phyloP scores from a whole-genome alignment of 1,140 invertebrate genomes.

The Sitobion miscanthi region DNA sequence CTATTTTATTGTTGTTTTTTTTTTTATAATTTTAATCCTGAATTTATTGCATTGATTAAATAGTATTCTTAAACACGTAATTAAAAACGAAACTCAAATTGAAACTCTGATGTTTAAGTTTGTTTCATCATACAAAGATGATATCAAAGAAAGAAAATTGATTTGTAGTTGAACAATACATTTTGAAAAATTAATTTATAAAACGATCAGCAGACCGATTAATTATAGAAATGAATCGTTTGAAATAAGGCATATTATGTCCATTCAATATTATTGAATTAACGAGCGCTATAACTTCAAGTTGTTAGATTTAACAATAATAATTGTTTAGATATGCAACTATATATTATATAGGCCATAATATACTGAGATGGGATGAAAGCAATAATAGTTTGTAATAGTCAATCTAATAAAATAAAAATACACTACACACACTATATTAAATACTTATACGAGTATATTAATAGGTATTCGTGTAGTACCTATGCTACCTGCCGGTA shows the following conservation, averaged over 20 bases:
- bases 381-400: not conserved
- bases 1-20: not conserved
- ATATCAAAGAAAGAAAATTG: not conserved
- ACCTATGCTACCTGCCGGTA: too few species aligned
- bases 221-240: not conserved
- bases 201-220: not conserved
- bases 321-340: not conserved
- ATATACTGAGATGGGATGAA: not conserved
- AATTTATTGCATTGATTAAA: not conserved
- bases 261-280: not conserved
- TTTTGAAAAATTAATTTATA: not conserved
- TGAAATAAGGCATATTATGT: not conserved
- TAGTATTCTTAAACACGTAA: not conserved
- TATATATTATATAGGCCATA: not conserved
- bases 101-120: not conserved
- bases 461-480: too few species aligned
- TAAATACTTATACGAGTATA: too few species aligned
- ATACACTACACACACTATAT: too few species aligned
- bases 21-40: not conserved
- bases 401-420: too few species aligned
- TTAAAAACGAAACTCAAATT: not conserved
- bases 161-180: not conserved
- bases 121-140: not conserved
- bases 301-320: not conserved
- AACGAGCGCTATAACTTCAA: not conserved